Conservation (phyloP, 2,888 invertebrate species). For the Sinhomidia bicolor region DNA sequence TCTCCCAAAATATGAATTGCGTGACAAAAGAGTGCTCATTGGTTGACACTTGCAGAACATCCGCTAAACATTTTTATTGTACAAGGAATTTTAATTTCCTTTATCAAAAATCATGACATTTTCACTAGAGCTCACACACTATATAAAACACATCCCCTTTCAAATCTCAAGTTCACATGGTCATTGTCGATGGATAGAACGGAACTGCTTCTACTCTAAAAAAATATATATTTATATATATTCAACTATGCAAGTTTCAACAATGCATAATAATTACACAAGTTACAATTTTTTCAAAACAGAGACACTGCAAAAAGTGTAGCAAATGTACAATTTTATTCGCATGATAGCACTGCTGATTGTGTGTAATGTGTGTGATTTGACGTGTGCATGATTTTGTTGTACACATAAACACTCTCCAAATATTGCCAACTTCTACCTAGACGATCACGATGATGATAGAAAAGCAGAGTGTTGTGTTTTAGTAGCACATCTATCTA, state of each 20-base stretch:
- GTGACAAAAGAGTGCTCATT: neutral
- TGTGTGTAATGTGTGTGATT: slow-evolving; percentile 46
- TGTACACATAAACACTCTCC: slow-evolving; percentile 44
- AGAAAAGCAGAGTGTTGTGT: slow-evolving; percentile 2
- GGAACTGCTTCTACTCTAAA: no score
- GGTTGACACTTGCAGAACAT: neutral
- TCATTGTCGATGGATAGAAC: no score
- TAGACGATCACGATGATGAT: slow-evolving; percentile 16
- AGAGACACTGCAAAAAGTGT: slow-evolving; percentile 1
- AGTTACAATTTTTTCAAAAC: slow-evolving; percentile 15
- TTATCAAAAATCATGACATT: neutral
- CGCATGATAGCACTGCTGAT: slow-evolving; percentile 11
- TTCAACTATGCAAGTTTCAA: neutral
- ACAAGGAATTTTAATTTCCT: neutral
- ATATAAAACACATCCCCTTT: no score
- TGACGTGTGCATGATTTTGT: slow-evolving; percentile 43
- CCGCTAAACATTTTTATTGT: no score
- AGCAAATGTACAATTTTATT: neutral
- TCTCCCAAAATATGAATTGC: neutral
- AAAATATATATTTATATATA: no score
- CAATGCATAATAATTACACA: slow-evolving; percentile 5
- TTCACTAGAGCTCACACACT: neutral
- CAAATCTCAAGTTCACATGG: neutral
- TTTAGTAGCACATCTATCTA: slow-evolving; percentile 43
- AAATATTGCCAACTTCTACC: slow-evolving; percentile 36